Evolutionary conservation across 2,888 invertebrate genomes (phyloP).

Genomic region (Dichetophora obliterata): DNA sequence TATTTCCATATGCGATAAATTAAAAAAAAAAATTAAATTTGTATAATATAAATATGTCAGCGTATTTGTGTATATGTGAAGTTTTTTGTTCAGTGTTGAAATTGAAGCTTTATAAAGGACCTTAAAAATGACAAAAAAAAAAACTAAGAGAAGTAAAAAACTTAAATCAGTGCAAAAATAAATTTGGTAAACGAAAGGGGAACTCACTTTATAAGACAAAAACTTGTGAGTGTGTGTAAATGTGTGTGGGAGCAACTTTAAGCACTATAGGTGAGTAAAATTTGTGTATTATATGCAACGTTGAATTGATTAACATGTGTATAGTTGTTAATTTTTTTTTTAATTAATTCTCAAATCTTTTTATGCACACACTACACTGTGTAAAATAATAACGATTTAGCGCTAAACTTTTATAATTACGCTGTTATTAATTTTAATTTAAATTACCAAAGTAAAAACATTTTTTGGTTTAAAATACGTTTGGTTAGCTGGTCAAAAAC

Average conservation of each 20-base stretch:
- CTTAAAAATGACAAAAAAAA: slow-evolving; percentile 39
- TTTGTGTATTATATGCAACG: slow-evolving; percentile 18
- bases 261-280: neutral
- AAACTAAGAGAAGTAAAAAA: neutral
- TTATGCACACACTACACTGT: slow-evolving; percentile 64
- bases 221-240: slow-evolving; percentile 51
- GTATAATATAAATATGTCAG: slow-evolving; percentile 26
- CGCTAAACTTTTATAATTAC: neutral
- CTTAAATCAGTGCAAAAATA: neutral
- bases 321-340: slow-evolving; percentile 60
- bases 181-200: slow-evolving; percentile 2
- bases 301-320: slow-evolving; percentile 59
- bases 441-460: neutral
- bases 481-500: neutral
- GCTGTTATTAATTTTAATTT: slow-evolving; percentile 10
- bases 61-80: slow-evolving; percentile 38
- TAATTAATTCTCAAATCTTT: slow-evolving; percentile 48
- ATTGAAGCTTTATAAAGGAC: slow-evolving; percentile 42
- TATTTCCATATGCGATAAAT: slow-evolving; percentile 63
- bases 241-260: slow-evolving; percentile 48
- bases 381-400: slow-evolving; percentile 32
- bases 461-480: neutral
- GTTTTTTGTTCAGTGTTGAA: slow-evolving; percentile 15
- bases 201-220: too few species aligned
- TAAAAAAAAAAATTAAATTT: slow-evolving; percentile 34